Base-by-base conservation (phyloP, 2,113 vertebrate genomes). In the Notiomystis cincta region DNA sequence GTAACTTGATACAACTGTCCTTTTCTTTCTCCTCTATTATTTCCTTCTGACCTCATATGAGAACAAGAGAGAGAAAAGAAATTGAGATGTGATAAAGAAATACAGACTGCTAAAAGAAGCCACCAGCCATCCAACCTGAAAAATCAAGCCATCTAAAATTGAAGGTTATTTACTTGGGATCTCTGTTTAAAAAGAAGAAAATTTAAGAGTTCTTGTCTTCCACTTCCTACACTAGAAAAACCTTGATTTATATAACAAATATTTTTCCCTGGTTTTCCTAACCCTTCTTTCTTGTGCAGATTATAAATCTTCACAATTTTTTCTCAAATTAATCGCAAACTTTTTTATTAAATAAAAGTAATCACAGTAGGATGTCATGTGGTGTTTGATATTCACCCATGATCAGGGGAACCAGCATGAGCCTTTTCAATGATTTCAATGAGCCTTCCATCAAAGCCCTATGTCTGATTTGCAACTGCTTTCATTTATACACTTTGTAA, bases 271-370 rank as follows among this genome's bases (percentile, higher is more conserved):
- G 15, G 2, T 35, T 87, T 78, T 73, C 19, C 69, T 67, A 82
- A 64, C 9, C 8, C 37, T 84, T 94, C 31, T 71, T 65, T 45
- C 31, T n/a, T 67, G 20, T 25, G 6, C 3, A 21, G 2, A 54
- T 60, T 48, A 58, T 37, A 73, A 87, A 70, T 47, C 17, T 61
- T 58, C 22, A 40, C 15, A 31, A 27, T 7, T 19, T 38, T 71
- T 45, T 62, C 57, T 18, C 17, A 47, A 64, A 65, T 37, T 75
- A 71, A 67, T 87, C 67, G n/a, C 19, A 76, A 82, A 24, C 0
- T 12, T 91, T 90, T 82, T 64, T 58, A 70, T 90, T 92, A 53
- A 82, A 95, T n/a, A 80, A 20, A 67, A 60, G 12, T 38, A 40
- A 62, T 62, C 56, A 83, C 37, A 51, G 19, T 27, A 73, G 50